A percentile compares a stretch with the other conserved stretches of the same genome.
Evolutionary conservation across 1,140 invertebrate genomes (phyloP).

Genomic region (Achroia grisella): DNA sequence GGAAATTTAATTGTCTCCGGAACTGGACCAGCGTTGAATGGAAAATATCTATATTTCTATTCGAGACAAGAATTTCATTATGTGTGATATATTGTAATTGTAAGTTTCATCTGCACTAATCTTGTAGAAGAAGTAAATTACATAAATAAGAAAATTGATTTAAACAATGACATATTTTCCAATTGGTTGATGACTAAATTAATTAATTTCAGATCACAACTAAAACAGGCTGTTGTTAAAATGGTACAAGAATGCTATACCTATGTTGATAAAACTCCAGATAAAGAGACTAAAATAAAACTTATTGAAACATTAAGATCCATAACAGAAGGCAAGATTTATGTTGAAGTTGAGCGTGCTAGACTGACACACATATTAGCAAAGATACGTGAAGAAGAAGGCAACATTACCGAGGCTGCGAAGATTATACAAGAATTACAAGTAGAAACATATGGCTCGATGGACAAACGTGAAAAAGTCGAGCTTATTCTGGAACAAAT

Average conservation of each 20-base stretch:
- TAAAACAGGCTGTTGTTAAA: constrained; percentile 98
- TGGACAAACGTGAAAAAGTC: constrained; percentile 98
- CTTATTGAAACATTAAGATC: constrained; percentile 96
- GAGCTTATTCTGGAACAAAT: constrained; percentile 99
- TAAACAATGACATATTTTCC: too few species aligned
- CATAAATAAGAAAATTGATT: too few species aligned
- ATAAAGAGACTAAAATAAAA: constrained; percentile 93
- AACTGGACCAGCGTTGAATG: too few species aligned
- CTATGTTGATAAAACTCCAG: constrained; percentile 95
- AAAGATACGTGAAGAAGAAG: constrained; percentile 94
- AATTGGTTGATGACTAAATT: neutral
- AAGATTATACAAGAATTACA: constrained; percentile 97
- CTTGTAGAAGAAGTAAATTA: too few species aligned
- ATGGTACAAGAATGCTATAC: constrained; percentile 98
- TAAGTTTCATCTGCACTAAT: too few species aligned
- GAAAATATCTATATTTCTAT: too few species aligned
- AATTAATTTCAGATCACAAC: constrained; percentile 82
- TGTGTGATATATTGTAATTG: too few species aligned
- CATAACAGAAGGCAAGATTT: constrained; percentile 99
- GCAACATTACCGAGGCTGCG: constrained; percentile 92
- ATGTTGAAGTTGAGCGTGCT: constrained; percentile 99
- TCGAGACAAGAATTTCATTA: too few species aligned
- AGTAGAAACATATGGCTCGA: constrained; percentile 99
- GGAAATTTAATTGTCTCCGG: too few species aligned
- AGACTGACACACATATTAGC: constrained; percentile 95